Percentiles rank a stretch among this genome's conserved stretches.
phyloP scores from a whole-genome alignment of 2,113 vertebrate genomes.

The Phalacrocorax carbo region DNA sequence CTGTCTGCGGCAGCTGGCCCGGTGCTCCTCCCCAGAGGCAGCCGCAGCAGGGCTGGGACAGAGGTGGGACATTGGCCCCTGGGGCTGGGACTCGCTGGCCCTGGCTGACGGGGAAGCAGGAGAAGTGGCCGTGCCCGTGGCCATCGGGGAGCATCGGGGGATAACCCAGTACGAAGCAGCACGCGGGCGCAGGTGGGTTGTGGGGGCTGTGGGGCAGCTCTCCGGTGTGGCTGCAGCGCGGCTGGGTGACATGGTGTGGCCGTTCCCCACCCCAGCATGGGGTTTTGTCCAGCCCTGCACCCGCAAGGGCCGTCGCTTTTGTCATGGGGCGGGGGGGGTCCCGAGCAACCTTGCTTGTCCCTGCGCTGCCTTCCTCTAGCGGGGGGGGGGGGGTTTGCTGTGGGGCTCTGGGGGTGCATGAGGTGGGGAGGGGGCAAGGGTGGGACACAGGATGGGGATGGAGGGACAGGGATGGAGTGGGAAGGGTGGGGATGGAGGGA shows the following conservation, averaged over 20 bases:
- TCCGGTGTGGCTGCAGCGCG: not conserved
- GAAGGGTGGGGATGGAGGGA: not conserved
- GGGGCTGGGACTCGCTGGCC: not conserved
- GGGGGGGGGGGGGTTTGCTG: not conserved
- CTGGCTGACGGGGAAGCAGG: not conserved
- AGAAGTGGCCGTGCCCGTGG: not conserved
- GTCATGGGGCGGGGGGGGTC: no score
- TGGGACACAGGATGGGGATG: not conserved
- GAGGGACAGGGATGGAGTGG: not conserved
- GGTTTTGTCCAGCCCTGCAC: not conserved
- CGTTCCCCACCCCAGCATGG: fast-evolving
- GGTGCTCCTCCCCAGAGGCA: not conserved
- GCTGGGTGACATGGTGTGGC: fast-evolving
- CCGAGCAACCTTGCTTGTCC: not conserved
- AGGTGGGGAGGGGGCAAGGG: not conserved
- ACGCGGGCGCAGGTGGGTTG: not conserved
- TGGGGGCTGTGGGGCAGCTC: not conserved
- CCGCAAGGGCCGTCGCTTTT: not conserved
- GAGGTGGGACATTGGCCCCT: not conserved
- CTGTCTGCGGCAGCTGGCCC: not conserved
- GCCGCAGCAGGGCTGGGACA: not conserved
- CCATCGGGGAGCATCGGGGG: not conserved
- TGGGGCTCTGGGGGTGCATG: not conserved
- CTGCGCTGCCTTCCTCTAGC: fast-evolving
- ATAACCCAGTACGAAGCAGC: not conserved